Conservation (phyloP, 2,888 invertebrate genomes). For the Sesamia inferens region DNA sequence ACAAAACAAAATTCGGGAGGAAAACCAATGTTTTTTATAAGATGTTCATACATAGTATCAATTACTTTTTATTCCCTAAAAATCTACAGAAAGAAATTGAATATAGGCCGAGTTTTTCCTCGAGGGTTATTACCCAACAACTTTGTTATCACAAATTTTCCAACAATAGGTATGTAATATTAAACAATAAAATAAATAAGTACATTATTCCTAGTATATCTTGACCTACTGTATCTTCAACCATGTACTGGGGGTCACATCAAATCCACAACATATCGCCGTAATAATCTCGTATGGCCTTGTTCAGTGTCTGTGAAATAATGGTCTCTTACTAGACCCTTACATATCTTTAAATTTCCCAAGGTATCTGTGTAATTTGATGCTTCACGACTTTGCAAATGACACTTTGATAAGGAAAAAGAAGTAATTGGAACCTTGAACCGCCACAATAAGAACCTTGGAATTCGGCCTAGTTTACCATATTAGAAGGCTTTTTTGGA, state of each 20-base stretch:
- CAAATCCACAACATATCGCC: slow-evolving; percentile 42
- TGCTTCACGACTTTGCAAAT: slow-evolving; percentile 43
- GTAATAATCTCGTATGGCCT: slow-evolving; percentile 55
- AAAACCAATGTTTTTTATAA: neutral
- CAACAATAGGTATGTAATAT: neutral
- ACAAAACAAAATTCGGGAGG: too few species aligned
- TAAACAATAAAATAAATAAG: neutral
- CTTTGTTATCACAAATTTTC: too few species aligned
- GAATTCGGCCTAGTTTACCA: slow-evolving; percentile 31
- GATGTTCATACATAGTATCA: slow-evolving; percentile 6
- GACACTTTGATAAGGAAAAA: slow-evolving; percentile 49
- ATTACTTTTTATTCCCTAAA: slow-evolving; percentile 4
- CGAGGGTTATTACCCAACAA: neutral
- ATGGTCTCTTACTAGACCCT: slow-evolving; percentile 49
- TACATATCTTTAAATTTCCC: slow-evolving; percentile 46
- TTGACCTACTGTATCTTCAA: slow-evolving; percentile 37
- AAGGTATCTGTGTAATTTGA: slow-evolving; percentile 59
- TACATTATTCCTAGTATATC: neutral
- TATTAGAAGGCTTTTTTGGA: slow-evolving; percentile 13
- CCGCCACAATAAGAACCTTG: slow-evolving; percentile 30
- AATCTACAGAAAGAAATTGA: slow-evolving; percentile 1
- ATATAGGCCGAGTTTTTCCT: neutral
- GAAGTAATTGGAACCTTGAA: slow-evolving; percentile 58
- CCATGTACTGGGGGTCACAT: slow-evolving; percentile 19
- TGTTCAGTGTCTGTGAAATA: slow-evolving; percentile 61